phyloP scores from a whole-genome alignment of 92 coral and sea anemone genomes.

The Bergia sp. region DNA sequence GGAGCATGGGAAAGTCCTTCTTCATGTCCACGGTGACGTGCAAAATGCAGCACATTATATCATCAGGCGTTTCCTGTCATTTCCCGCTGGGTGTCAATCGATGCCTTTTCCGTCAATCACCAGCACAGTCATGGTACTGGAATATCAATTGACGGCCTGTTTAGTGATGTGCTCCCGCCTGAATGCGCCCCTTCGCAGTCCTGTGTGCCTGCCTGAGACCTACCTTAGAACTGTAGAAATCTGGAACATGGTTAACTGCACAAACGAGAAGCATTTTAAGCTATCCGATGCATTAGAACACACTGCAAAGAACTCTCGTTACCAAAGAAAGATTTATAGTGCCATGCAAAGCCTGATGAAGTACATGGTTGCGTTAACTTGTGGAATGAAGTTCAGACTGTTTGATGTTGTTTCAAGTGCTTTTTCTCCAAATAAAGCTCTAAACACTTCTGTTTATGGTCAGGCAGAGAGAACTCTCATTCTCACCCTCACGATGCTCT shows the following conservation, averaged over 20 bases:
- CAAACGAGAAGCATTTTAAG: slow-evolving; percentile 35
- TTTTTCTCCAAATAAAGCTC: slow-evolving; percentile 4
- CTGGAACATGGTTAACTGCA: slow-evolving; percentile 57
- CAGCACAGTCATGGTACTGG: slow-evolving; percentile 73
- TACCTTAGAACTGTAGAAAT: slow-evolving; percentile 63
- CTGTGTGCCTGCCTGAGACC: slow-evolving; percentile 70
- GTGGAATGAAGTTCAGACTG: slow-evolving; percentile 30
- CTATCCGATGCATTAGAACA: slow-evolving; percentile 58
- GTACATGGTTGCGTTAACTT: slow-evolving; percentile 59
- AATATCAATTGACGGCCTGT: slow-evolving; percentile 73
- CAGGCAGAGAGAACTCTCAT: slow-evolving; percentile 84
- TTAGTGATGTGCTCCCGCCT: slow-evolving; percentile 64
- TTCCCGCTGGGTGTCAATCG: slow-evolving; percentile 60
- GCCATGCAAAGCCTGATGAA: slow-evolving; percentile 40
- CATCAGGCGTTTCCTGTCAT: slow-evolving; percentile 67
- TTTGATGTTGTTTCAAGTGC: slow-evolving; percentile 70
- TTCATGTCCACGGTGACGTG: slow-evolving; percentile 65
- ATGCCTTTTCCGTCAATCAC: slow-evolving; percentile 71
- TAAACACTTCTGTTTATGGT: slow-evolving; percentile 44
- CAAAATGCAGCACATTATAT: slow-evolving; percentile 56
- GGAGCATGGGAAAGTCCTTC: slow-evolving; percentile 63
- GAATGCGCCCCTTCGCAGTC: not conserved
- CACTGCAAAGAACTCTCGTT: not conserved
- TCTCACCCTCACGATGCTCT: slow-evolving; percentile 82
- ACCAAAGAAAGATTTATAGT: slow-evolving; percentile 7